These are phyloP conservation scores for Globodera rostochiensis DNA, from an alignment of 1,140 invertebrate genomes.

Conservation along the genomic window DNA sequence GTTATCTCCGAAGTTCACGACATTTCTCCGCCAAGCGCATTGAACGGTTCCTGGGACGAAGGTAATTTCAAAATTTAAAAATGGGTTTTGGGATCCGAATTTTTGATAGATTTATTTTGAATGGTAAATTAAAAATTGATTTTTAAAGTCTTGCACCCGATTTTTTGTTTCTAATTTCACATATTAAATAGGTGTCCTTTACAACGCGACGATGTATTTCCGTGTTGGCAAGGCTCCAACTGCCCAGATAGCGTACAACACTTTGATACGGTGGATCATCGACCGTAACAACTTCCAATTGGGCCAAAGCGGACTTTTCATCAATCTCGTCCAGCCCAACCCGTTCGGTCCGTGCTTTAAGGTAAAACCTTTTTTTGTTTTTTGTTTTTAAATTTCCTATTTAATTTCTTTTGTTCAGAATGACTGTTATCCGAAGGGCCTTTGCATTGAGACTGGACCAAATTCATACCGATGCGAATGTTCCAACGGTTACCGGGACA, in stretches of 20 bases:
- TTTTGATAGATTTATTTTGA: slow-evolving; percentile 1
- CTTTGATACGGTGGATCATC: slow-evolving; percentile 59
- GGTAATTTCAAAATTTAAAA: not conserved
- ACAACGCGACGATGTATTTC: slow-evolving; percentile 62
- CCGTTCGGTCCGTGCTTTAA: slow-evolving; percentile 7
- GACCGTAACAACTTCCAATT: slow-evolving; percentile 63
- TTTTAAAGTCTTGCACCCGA: too few relatives aligned
- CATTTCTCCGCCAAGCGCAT: slow-evolving; percentile 52
- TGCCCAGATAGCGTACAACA: slow-evolving; percentile 58
- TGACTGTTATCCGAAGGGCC: slow-evolving; percentile 59
- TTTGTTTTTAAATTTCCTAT: too few relatives aligned
- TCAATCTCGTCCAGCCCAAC: slow-evolving; percentile 59
- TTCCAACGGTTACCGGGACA: slow-evolving; percentile 51
- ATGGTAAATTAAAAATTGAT: not conserved
- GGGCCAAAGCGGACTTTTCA: slow-evolving; percentile 59
- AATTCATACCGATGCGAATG: slow-evolving; percentile 60
- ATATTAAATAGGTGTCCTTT: slow-evolving; percentile 53
- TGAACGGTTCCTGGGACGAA: slow-evolving; percentile 59
- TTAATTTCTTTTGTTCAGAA: slow-evolving; percentile 36
- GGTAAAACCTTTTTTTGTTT: not conserved
- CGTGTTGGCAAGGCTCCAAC: slow-evolving; percentile 47
- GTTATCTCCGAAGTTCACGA: slow-evolving; percentile 62
- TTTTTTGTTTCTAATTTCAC: not conserved
- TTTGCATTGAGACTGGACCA: slow-evolving; percentile 59
- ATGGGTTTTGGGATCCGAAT: not conserved